These are phyloP conservation scores for Augiades crinisus DNA, from an alignment of 2,888 invertebrate species.

Conservation along the genomic window DNA sequence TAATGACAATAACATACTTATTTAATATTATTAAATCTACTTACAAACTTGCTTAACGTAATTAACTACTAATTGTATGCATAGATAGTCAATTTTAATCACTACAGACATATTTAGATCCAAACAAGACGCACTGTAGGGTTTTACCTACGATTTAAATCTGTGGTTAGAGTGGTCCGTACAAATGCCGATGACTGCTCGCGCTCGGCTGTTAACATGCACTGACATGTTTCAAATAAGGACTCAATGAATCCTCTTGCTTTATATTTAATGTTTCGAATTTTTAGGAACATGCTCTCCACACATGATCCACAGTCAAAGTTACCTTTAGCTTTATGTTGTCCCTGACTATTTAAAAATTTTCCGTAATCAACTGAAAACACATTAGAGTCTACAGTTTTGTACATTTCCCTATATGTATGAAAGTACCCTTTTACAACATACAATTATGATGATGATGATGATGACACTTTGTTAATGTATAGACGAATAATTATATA, in stretches of 20 bases:
- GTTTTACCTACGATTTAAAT: background rate
- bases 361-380: constrained; percentile 9
- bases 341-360: constrained; percentile 9
- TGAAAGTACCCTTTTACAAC: too few species aligned
- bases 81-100: background rate
- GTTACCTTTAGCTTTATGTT: constrained; percentile 31
- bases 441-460: too few species aligned
- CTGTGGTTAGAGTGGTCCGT: constrained; percentile 38
- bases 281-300: constrained; percentile 11
- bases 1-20: too few species aligned
- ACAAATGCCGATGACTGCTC: constrained; percentile 57
- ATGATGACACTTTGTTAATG: too few species aligned
- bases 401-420: too few species aligned
- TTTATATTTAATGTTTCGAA: constrained; percentile 30
- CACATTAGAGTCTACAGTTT: too few species aligned
- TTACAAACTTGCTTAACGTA: too few species aligned
- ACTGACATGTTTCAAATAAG: constrained; percentile 36
- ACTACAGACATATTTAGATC: too few species aligned
- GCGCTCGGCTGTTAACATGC: constrained; percentile 57
- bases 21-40: too few species aligned
- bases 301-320: constrained; percentile 21
- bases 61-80: background rate
- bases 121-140: background rate
- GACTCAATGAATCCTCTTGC: constrained; percentile 29
- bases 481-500: too few species aligned